These are phyloP conservation scores for Eleginops maclovinus DNA, from an alignment of 2,113 vertebrate genomes.

Conservation along the genomic window DNA sequence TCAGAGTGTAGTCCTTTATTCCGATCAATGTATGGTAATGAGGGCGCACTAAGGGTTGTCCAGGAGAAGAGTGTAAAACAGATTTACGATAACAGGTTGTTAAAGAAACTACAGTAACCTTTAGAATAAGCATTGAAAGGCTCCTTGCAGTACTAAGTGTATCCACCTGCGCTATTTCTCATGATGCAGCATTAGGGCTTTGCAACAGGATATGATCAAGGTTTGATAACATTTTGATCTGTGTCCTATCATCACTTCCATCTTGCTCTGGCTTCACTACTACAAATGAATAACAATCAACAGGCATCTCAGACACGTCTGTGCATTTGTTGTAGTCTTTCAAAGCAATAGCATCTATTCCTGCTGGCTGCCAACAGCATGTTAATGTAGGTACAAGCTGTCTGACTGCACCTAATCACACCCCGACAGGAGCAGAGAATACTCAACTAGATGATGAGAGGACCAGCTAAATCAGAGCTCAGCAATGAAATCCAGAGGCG, in stretches of 20 bases:
- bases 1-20: slow-evolving; percentile 66
- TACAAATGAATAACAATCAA: slow-evolving; percentile 45
- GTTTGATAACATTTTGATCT: slow-evolving; percentile 25
- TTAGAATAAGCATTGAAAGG: slow-evolving; percentile 41
- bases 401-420: slow-evolving; percentile 42
- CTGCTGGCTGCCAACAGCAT: slow-evolving; percentile 26
- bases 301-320: slow-evolving; percentile 31
- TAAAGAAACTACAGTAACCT: slow-evolving; percentile 35
- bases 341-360: slow-evolving; percentile 34
- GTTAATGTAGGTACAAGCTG: slow-evolving; percentile 47
- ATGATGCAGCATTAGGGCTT: slow-evolving; percentile 24
- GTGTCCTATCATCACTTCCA: slow-evolving; percentile 30
- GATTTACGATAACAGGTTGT: slow-evolving; percentile 46
- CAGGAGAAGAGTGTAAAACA: slow-evolving; percentile 57
- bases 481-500: slow-evolving; percentile 50
- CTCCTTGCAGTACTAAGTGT: slow-evolving; percentile 13
- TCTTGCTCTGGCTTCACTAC: slow-evolving; percentile 31
- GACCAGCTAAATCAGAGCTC: slow-evolving; percentile 50
- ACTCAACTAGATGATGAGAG: slow-evolving; percentile 54
- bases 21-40: slow-evolving; percentile 77
- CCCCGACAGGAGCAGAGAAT: slow-evolving; percentile 27
- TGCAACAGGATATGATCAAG: slow-evolving; percentile 35
- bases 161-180: slow-evolving; percentile 44
- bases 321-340: slow-evolving; percentile 27
- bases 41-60: slow-evolving; percentile 53